Evolutionary conservation across 2,797 vertebrate genomes (phyloP).

Genomic region (Sylvia borin): DNA sequence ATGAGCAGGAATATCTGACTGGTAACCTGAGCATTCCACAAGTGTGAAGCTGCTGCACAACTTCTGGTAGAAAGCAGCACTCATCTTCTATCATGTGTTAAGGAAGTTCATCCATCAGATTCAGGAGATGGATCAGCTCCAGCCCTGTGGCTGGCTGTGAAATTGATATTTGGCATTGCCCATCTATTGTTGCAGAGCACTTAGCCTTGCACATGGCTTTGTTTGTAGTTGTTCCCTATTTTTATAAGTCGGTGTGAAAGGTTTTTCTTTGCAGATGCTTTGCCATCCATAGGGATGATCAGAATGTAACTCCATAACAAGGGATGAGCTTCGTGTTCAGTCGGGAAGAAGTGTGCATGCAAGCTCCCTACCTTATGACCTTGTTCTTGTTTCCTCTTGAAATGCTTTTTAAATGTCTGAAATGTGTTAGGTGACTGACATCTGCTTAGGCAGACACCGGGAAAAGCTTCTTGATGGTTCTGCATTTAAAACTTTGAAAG

Average conservation of each 20-base stretch:
- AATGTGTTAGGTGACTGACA: background rate
- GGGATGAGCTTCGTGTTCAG: background rate
- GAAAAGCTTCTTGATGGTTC: background rate
- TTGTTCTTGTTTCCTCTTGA: background rate
- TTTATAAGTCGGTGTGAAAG: background rate
- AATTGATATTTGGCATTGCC: background rate
- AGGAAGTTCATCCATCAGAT: background rate
- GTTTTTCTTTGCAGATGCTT: background rate
- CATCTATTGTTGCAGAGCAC: background rate
- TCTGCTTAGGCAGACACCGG: background rate
- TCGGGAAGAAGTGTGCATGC: rapidly evolving
- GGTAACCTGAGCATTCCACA: background rate
- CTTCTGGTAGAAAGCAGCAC: background rate
- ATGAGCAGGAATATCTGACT: background rate
- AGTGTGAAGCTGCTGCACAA: background rate
- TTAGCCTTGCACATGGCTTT: background rate
- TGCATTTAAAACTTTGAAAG: constrained; percentile 10
- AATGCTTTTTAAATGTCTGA: background rate
- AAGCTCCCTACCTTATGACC: rapidly evolving
- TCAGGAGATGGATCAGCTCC: background rate
- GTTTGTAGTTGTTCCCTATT: background rate
- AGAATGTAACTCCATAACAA: background rate
- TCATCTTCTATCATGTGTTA: background rate
- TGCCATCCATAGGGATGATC: background rate
- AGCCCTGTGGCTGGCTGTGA: background rate